Conservation (phyloP, 64 coral and sea anemone species). For the Montipora capricornis region DNA sequence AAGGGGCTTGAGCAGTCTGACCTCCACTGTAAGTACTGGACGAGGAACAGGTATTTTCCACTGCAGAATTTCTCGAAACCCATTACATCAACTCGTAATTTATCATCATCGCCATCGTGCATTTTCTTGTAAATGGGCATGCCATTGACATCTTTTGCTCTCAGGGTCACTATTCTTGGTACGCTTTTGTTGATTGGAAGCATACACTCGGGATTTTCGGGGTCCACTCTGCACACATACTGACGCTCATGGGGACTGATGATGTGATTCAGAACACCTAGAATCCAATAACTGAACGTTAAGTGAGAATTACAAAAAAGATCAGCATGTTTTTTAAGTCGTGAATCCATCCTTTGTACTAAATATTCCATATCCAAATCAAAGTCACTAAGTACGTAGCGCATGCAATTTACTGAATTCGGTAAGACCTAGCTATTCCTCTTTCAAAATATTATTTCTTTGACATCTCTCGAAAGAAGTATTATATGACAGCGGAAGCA, state of each 20-base stretch:
- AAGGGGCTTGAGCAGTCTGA: conserved; percentile 52
- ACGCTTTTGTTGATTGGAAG: conserved; percentile 84
- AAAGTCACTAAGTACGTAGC: too few relatives aligned
- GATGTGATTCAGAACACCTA: conserved; percentile 74
- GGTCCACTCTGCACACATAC: conserved; percentile 76
- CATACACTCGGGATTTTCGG: conserved; percentile 70
- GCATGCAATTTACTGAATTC: too few relatives aligned
- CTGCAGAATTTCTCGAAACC: conserved; percentile 49
- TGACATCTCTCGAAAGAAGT: too few relatives aligned
- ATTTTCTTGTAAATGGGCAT: conserved; percentile 55
- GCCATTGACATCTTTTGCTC: conserved; percentile 21
- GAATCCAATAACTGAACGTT: background rate
- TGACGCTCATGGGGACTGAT: conserved; percentile 84
- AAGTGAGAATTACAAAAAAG: background rate
- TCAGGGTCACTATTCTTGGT: conserved; percentile 70
- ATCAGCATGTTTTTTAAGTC: background rate
- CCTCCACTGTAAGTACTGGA: conserved; percentile 81
- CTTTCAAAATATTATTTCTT: too few relatives aligned
- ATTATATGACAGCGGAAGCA: background rate
- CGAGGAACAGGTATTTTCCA: conserved; percentile 81
- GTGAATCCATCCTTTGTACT: too few relatives aligned
- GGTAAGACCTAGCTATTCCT: too few relatives aligned
- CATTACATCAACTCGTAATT: background rate
- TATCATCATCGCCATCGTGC: background rate
- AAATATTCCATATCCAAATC: too few relatives aligned